These are phyloP conservation scores for Colostygia pectinataria DNA, from an alignment of 2,888 invertebrate genomes.

Conservation along the genomic window DNA sequence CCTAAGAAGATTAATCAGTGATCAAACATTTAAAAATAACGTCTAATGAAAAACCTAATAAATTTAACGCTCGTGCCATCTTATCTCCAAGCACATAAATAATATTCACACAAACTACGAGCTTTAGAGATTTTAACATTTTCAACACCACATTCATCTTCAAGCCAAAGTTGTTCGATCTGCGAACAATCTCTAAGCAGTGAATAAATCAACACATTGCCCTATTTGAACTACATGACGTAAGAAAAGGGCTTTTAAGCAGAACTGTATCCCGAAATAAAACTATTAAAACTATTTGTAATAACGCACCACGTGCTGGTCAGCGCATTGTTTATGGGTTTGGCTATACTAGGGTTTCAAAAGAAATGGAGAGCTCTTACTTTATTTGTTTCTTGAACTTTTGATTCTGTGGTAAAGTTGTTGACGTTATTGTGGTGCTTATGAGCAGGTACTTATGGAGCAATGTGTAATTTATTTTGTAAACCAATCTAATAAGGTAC, in stretches of 20 bases:
- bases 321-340: conserved; percentile 32
- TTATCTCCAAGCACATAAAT: background rate
- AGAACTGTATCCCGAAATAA: conserved; percentile 32
- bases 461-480: no score
- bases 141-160: conserved; percentile 9
- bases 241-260: conserved; percentile 29
- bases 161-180: background rate
- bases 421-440: no score
- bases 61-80: no score
- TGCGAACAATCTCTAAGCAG: background rate
- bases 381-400: conserved; percentile 10
- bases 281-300: conserved; percentile 33
- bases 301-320: conserved; percentile 33
- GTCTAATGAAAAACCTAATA: no score
- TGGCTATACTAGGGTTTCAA: conserved; percentile 19
- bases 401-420: background rate
- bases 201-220: conserved; percentile 18
- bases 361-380: conserved; percentile 15
- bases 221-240: conserved; percentile 13
- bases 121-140: background rate
- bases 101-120: background rate
- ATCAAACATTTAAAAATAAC: no score
- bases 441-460: no score
- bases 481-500: no score
- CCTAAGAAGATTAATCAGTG: no score